Evolutionary conservation across 2,113 vertebrate species (phyloP), one percentile per base, ranked within the genome.

Genomic region (Carassius auratus): DNA sequence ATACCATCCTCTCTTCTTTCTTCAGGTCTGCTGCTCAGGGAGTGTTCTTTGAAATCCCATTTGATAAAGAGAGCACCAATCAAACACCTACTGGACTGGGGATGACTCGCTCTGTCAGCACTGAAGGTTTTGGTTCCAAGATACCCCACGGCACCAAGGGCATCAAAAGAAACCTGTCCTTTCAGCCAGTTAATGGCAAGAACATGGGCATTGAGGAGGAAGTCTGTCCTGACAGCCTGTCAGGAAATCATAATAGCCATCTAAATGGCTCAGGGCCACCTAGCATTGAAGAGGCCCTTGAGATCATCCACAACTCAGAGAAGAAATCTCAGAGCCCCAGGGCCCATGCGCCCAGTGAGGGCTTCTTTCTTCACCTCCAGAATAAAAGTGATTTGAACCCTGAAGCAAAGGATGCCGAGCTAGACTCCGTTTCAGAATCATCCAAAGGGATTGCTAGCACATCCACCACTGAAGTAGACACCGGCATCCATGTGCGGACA

Each of bases 11-110:
- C 21, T 66, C 23, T 26, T 77, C 13, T 45, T 71, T 88, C 92
- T 81, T 88, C n/a, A 99, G 98, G 88, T 97, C 98, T 42, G 97
- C 97, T 4, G 90, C 96, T 45, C 98, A 99, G 66, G 97, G 97
- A 76, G 97, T 99, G 85, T 99, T 98, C 0, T 99, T 99, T 92
- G 97, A 99, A 90, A 99, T 99, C 89, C 96, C 98, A 89, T 97
- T 99, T 89, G 96, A 97, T 93, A 96, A 98, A 91, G 97, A 97
- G 77, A 94, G 94, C 89, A 93, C 85, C 87, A 86, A 87, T 42
- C 92, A 92, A n/a, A 90, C 88, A 1, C 9, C 94, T 81, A 0
- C 87, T 89, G 93, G 89, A 73, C 92, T 86, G 26, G 96, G 96
- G 83, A 97, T 99, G 89, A 95, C 95, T 15, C 94, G 97, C 88